Base-by-base conservation (phyloP, 2,888 invertebrate genomes). In the Nymphalis polychloros region DNA sequence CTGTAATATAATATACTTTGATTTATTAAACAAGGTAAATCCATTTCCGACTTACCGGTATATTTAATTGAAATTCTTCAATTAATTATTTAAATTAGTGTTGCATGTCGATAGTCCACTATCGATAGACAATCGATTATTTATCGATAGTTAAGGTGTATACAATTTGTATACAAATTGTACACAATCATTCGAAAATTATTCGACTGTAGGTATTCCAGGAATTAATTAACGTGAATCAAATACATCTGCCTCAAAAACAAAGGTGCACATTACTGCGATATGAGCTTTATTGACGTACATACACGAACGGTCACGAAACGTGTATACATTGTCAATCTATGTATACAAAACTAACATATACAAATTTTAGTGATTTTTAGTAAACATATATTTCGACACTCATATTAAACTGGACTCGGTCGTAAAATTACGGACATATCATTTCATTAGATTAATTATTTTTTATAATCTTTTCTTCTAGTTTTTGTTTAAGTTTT, bases 191-290 rank as follows among this genome's bases (percentile, higher is more conserved):
- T 23, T 23, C 17, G 2, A 55, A 55, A 31, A 31, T 16, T 5
- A 8, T 55, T 31, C 16, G 31, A 55, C 17, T 8, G 16, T 31
- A 53, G 8, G 16, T 27, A 53, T 6, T 53, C 16, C 17, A 16
- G 5, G 6, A 16, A 31, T 53, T 17, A 27, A 55, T 55, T 55
- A 55, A 55, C 53, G 31, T 31, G 31, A 17, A 55, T 55, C 16
- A 31, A 55, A 55, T 55, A 31, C 53, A 55, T 55, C 53, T 55
- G 53, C 27, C 17, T 8, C n/a, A 27, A 55, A 55, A 55, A 27
- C 53, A 55, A 55, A 55, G 31, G 31, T 55, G 53, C 53, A 31
- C 13, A 41, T 41, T 41, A 41, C 41, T 4, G 41, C 41, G 41
- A 41, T 41, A 41, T 31, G 17, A 7, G 53, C 17, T n/a, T 53